A percentile compares a stretch with the other conserved stretches of the same genome.
phyloP scores from a whole-genome alignment of 92 coral and sea anemone species.

The Pocillopora grandis region DNA sequence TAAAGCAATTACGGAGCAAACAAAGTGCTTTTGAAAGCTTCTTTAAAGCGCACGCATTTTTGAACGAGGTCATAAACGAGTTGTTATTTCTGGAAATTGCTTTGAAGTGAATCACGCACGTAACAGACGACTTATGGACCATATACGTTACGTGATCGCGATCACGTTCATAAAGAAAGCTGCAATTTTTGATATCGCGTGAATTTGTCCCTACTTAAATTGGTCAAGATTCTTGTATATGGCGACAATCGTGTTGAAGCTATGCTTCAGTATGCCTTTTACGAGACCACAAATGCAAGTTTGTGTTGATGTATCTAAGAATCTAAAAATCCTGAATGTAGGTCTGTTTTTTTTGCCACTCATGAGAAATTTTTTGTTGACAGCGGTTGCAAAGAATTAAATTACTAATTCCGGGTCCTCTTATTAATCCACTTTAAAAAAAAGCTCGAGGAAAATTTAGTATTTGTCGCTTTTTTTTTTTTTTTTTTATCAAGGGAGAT shows the following conservation, averaged over 20 bases:
- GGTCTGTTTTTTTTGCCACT: background rate
- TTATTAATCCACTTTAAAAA: conserved; percentile 7
- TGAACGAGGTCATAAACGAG: conserved; percentile 20
- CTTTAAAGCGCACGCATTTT: background rate
- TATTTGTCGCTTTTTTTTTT: background rate
- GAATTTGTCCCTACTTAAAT: too few species aligned
- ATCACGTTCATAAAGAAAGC: too few species aligned
- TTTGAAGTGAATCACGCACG: too few species aligned
- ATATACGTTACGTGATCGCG: too few species aligned
- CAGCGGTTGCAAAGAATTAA: conserved; percentile 2
- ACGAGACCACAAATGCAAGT: too few species aligned
- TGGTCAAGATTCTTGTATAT: too few species aligned
- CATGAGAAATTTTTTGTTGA: background rate
- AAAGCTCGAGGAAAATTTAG: background rate
- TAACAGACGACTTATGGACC: too few species aligned
- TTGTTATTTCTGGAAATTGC: background rate
- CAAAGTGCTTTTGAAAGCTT: conserved; percentile 14
- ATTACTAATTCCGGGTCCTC: conserved; percentile 9
- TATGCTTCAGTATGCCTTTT: too few species aligned
- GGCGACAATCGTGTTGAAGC: too few species aligned
- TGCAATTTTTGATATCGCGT: too few species aligned
- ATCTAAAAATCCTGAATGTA: too few species aligned
- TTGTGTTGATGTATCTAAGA: too few species aligned
- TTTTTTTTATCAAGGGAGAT: background rate
- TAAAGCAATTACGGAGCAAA: conserved; percentile 30